Percentiles rank a stretch among this genome's conserved stretches.
These are phyloP conservation scores for Campoletis sonorensis DNA, from an alignment of 1,140 invertebrate genomes.

Conservation along the genomic window DNA sequence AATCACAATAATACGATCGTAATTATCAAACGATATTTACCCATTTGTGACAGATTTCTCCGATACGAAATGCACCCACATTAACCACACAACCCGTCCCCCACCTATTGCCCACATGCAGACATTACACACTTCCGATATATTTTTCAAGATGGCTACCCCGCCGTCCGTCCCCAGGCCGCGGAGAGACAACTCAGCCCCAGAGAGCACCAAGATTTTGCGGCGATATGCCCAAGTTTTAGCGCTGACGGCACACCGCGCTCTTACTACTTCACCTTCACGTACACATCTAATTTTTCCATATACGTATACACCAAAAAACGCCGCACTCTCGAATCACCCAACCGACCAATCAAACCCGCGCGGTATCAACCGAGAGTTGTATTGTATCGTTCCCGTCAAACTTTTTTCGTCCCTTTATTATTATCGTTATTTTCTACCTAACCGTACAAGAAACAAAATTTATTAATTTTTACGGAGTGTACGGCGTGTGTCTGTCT, in stretches of 20 bases:
- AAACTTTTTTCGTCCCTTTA: background rate
- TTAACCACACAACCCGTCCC: slow-evolving; percentile 62
- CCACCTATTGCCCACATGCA: slow-evolving; percentile 70
- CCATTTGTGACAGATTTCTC: slow-evolving; percentile 72
- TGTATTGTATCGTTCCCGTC: too few species aligned
- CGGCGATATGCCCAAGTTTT: slow-evolving; percentile 35
- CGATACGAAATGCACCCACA: slow-evolving; percentile 67
- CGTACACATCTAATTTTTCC: background rate
- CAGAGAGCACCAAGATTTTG: background rate
- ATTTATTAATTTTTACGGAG: background rate
- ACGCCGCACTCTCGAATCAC: background rate
- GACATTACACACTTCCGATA: slow-evolving; percentile 67
- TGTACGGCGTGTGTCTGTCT: slow-evolving; percentile 8
- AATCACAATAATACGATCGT: background rate
- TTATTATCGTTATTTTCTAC: background rate
- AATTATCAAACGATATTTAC: slow-evolving; percentile 63
- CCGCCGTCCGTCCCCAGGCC: slow-evolving; percentile 49
- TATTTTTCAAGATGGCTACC: slow-evolving; percentile 71
- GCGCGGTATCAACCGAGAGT: too few species aligned
- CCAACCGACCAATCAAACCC: too few species aligned
- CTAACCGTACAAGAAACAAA: background rate
- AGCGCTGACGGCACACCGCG: slow-evolving; percentile 45
- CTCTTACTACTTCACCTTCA: background rate
- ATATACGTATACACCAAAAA: background rate
- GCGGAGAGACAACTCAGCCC: slow-evolving; percentile 24